Evolutionary conservation across 2,888 invertebrate species (phyloP).

Genomic region (Macaria notata): DNA sequence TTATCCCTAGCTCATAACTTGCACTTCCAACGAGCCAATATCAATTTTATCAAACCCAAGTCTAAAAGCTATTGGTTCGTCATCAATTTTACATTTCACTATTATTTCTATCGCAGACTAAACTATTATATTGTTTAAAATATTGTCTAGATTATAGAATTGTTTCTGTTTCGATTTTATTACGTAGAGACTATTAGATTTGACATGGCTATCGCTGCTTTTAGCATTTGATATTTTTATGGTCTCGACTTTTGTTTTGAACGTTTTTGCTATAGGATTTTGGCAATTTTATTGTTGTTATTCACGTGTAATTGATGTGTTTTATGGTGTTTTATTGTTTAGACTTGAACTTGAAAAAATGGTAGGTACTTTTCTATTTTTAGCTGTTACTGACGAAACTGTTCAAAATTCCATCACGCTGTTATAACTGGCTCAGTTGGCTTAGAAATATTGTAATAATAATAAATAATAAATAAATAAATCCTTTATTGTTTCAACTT

Average conservation of each 20-base stretch:
- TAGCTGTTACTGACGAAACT: too few species aligned
- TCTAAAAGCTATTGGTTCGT: constrained; percentile 22
- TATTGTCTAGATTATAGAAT: constrained; percentile 30
- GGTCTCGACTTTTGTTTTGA: neutral
- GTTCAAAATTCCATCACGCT: too few species aligned
- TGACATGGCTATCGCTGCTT: constrained; percentile 18
- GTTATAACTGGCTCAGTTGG: too few species aligned
- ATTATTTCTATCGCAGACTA: constrained; percentile 17
- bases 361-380: too few species aligned
- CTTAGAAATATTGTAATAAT: too few species aligned
- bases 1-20: constrained; percentile 4
- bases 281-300: neutral
- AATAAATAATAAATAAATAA: too few species aligned
- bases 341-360: too few species aligned
- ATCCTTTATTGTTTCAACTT: too few species aligned
- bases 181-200: constrained; percentile 16
- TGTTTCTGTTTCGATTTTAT: constrained; percentile 27
- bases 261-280: neutral
- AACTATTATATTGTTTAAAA: constrained; percentile 31
- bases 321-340: too few species aligned
- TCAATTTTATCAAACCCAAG: constrained; percentile 16
- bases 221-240: constrained; percentile 21
- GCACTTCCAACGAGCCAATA: constrained; percentile 4
- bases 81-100: constrained; percentile 19
- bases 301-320: neutral